A percentile compares a stretch with the other conserved stretches of the same genome.
Evolutionary conservation across 2,113 vertebrate genomes (phyloP).

Genomic region (Eulacestoma nigropectus): DNA sequence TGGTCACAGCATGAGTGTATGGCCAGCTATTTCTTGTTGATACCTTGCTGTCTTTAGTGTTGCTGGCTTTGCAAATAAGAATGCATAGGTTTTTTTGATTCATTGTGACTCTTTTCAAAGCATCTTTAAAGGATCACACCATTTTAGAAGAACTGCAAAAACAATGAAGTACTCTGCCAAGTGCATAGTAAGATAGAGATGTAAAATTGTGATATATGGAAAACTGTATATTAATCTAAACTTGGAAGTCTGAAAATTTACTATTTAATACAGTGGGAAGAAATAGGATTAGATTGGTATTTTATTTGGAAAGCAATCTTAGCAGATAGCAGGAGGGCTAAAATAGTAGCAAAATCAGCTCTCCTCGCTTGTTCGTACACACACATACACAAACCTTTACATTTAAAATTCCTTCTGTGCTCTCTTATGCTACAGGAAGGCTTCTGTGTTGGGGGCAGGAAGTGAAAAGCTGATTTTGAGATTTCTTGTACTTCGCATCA

Average conservation of each 20-base stretch:
- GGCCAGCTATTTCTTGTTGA: neutral
- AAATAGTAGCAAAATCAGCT: neutral
- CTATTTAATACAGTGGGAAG: neutral
- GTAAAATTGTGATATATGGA: neutral
- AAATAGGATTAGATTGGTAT: neutral
- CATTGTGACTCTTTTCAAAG: neutral
- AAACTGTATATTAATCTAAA: neutral
- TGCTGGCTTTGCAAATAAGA: neutral
- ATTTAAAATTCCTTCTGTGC: neutral
- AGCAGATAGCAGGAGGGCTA: neutral
- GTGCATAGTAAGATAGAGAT: neutral
- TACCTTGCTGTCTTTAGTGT: neutral
- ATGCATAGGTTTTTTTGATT: neutral
- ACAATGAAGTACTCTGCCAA: neutral
- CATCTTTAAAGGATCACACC: neutral
- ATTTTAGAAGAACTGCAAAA: neutral
- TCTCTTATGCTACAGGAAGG: neutral
- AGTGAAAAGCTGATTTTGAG: neutral
- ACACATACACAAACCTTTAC: neutral
- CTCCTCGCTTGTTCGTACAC: neutral
- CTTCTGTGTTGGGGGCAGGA: neutral
- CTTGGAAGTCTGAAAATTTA: neutral
- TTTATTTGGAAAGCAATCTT: neutral
- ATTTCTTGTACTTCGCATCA: neutral
- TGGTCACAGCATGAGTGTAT: neutral